Conservation (phyloP, 2,797 vertebrate species). For the Caiman crocodilus region DNA sequence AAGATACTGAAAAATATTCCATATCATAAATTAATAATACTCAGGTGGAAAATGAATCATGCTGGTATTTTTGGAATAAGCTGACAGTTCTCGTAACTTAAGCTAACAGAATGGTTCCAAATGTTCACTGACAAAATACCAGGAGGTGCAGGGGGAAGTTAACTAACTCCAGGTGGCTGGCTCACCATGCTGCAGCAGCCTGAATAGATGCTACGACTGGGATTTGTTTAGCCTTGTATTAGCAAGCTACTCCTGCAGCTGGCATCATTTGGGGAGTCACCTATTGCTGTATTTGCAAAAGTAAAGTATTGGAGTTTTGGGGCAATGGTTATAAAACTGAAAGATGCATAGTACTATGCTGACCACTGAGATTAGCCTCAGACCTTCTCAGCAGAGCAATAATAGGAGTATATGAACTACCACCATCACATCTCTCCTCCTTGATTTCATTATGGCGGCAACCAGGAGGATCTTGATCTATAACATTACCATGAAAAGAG, state of each 20-base stretch:
- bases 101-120: neutral
- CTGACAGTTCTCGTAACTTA: neutral
- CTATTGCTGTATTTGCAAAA: no score
- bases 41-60: neutral
- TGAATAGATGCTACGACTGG: neutral
- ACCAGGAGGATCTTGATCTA: neutral
- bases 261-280: fast-evolving
- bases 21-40: neutral
- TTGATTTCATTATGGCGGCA: neutral
- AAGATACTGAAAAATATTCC: slow-evolving; percentile 10
- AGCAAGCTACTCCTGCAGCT: fast-evolving
- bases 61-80: neutral
- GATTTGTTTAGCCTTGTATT: neutral
- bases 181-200: neutral
- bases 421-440: neutral
- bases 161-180: neutral
- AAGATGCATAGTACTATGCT: neutral
- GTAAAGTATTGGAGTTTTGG: neutral
- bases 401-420: neutral
- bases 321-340: neutral
- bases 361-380: neutral
- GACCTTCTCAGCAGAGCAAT: neutral
- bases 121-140: neutral
- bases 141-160: neutral
- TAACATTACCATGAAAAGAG: neutral